Base-by-base conservation (phyloP, 1,140 invertebrate species). In the Aphaenogaster floridana region DNA sequence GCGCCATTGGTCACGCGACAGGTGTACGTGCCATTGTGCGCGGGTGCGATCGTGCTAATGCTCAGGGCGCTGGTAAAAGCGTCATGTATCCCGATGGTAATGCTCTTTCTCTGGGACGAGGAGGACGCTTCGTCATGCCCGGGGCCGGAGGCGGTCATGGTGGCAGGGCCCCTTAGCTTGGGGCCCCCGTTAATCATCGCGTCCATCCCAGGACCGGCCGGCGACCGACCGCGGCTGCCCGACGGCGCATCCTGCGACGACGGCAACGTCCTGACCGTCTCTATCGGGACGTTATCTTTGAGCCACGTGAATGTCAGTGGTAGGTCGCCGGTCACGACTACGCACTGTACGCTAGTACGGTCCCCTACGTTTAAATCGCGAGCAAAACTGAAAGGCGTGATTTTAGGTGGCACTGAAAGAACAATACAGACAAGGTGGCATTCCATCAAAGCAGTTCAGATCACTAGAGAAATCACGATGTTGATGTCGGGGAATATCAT, bases 1-100 rank as follows among this genome's bases (percentile, higher is more conserved):
- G 96, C 96, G 93, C 95, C 94, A 93, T 97, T 97, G 94, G 95
- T 93, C 87, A 96, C 97, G 87, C 95, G 95, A 94, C 97, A 98
- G 84, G 97, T 97, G 95, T 97, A 98, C 92, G 97, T 97, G 90
- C 97, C 97, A 92, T 96, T 96, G 95, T 97, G 97, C 89, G 95
- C 95, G 86, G 96, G 96, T 91, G 96, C 96, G 86, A 97, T 96
- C 93, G 95, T 96, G 94, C 95, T 96, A 94, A 97, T 97, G 94
- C 96, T 96, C 92, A 97, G 95, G 88, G 96, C 96, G 94, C 96
- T 96, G 91, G 96, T 96, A 95, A 96, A 97, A 93, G 96, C 96
- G 93, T 96, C 96, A 94, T 96, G 95, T 95, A 97, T 97, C 91
- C 97, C 96, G 90, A 97, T 96, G 90, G 94, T 96, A 93, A 96